Percentiles rank a stretch among this genome's conserved stretches.
phyloP scores from a whole-genome alignment of 2,797 vertebrate genomes.

The Sebastes itinus region DNA sequence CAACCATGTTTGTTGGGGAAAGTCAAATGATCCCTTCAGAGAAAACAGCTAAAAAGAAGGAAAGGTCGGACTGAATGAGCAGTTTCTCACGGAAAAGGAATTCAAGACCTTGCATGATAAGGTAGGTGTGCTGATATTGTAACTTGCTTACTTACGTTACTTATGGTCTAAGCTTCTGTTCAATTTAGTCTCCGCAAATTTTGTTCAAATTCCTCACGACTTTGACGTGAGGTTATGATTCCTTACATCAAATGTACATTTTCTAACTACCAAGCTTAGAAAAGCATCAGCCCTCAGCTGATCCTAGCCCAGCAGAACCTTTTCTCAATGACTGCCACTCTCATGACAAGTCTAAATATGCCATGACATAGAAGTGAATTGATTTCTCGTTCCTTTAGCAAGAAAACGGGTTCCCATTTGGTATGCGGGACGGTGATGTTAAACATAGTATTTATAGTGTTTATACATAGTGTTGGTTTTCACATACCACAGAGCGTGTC shows the following conservation, averaged over 20 bases:
- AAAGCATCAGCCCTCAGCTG: neutral
- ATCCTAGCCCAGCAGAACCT: neutral
- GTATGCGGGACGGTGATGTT: slow-evolving; percentile 3
- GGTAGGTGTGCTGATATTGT: neutral
- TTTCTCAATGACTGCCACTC: neutral
- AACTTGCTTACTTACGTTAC: neutral
- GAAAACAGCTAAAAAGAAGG: neutral
- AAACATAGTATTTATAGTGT: neutral
- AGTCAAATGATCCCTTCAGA: neutral
- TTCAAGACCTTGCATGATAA: neutral
- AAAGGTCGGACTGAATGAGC: neutral
- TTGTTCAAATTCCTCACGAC: neutral
- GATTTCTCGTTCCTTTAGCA: slow-evolving; percentile 13
- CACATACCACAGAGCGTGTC: neutral
- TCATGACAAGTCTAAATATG: neutral
- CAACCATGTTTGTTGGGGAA: neutral
- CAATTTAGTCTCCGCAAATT: neutral
- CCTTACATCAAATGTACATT: neutral
- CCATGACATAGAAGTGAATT: neutral
- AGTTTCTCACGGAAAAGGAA: neutral
- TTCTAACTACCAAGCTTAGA: neutral
- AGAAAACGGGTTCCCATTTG: neutral
- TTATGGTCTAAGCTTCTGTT: neutral
- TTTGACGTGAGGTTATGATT: neutral
- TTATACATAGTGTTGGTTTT: neutral